Conservation (phyloP, 2,797 vertebrate genomes). For the Rhinella marina region DNA sequence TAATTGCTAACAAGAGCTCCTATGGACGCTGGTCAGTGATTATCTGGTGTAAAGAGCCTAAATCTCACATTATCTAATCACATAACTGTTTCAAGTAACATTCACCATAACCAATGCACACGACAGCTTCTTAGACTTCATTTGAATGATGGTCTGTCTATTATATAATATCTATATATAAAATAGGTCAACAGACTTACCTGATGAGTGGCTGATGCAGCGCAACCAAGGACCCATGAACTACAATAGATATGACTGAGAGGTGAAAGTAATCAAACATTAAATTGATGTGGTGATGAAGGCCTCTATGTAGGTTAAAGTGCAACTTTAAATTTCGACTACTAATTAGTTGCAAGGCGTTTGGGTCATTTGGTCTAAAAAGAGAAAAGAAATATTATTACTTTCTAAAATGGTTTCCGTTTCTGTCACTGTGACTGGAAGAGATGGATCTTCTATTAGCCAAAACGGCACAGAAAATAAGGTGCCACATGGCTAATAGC, state of each 20-base stretch:
- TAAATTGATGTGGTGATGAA: conserved; percentile 97
- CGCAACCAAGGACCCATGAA: conserved; percentile 95
- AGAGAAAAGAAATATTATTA: neutral
- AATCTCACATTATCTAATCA: too few relatives aligned
- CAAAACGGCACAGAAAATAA: too few relatives aligned
- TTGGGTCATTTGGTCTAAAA: conserved; percentile 88
- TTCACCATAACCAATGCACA: too few relatives aligned
- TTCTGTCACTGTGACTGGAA: neutral
- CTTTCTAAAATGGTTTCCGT: neutral
- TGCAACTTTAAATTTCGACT: conserved; percentile 93
- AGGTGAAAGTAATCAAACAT: conserved; percentile 99
- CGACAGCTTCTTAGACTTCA: neutral
- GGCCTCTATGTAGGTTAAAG: conserved; percentile 93
- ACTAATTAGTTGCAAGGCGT: conserved; percentile 93
- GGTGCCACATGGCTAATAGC: too few relatives aligned
- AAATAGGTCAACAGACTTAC: conserved; percentile 68
- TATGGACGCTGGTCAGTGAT: too few relatives aligned
- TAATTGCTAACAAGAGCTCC: too few relatives aligned
- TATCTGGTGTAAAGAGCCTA: too few relatives aligned
- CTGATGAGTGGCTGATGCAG: conserved; percentile 97
- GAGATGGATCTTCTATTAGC: neutral
- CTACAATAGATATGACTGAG: conserved; percentile 91
- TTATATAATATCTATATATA: too few relatives aligned
- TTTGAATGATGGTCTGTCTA: neutral
- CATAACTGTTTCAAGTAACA: too few relatives aligned